Evolutionary conservation across 2,113 vertebrate species (phyloP).

Genomic region (Tyto alba): DNA sequence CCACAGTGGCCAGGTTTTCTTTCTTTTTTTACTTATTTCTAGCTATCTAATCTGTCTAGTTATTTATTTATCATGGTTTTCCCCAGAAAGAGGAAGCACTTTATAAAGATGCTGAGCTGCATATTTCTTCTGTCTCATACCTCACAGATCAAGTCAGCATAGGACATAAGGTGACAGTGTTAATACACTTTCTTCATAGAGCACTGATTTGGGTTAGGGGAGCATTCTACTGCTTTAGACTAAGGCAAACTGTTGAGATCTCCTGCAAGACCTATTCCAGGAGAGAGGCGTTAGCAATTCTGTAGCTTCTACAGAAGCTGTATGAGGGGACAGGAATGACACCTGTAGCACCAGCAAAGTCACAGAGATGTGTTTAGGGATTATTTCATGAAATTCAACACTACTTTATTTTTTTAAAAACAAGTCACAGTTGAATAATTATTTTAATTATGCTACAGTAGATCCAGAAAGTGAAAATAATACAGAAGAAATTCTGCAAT

Average conservation of each 20-base stretch:
- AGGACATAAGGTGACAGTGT: background rate
- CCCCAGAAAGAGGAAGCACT: background rate
- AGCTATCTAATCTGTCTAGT: no score
- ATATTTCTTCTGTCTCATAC: background rate
- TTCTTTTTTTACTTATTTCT: no score
- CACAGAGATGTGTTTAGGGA: background rate
- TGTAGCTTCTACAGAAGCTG: background rate
- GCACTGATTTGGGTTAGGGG: background rate
- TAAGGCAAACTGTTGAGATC: background rate
- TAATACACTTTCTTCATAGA: background rate
- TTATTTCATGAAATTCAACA: background rate
- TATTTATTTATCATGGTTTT: background rate
- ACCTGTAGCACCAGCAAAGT: background rate
- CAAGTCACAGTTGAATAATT: background rate
- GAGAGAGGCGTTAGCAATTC: background rate
- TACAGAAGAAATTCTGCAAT: background rate
- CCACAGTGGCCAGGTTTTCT: background rate
- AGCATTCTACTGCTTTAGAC: background rate
- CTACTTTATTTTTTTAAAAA: no score
- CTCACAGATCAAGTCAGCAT: background rate
- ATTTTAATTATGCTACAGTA: background rate
- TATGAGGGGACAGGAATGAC: background rate
- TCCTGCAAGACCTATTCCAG: background rate
- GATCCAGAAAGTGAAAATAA: background rate
- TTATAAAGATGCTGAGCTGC: background rate